Evolutionary conservation across 2,888 invertebrate genomes (phyloP).

Genomic region (Geophilus truncorum): DNA sequence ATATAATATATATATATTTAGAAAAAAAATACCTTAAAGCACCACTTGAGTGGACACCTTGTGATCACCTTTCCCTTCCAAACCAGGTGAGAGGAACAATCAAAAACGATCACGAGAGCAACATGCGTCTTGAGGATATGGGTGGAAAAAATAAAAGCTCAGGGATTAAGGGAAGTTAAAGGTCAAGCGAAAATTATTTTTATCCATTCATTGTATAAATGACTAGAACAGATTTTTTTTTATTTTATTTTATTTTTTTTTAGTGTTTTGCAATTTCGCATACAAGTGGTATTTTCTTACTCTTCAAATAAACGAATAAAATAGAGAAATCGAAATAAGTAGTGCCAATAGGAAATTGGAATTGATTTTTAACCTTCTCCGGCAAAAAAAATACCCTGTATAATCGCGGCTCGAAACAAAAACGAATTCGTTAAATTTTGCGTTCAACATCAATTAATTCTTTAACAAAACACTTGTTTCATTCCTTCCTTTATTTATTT

Average conservation of each 20-base stretch:
- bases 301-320: background rate
- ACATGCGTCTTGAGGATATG: background rate
- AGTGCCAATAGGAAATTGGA: background rate
- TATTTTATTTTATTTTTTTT: background rate
- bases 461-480: too few species aligned
- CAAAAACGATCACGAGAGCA: slow-evolving; percentile 8
- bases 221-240: background rate
- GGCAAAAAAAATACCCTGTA: background rate
- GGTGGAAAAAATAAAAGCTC: background rate
- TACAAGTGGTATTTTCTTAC: background rate
- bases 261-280: too few species aligned
- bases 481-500: too few species aligned
- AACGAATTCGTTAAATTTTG: background rate
- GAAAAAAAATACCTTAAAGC: slow-evolving; percentile 10
- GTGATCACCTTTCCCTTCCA: slow-evolving; percentile 30
- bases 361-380: background rate
- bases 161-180: background rate
- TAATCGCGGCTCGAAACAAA: too few species aligned
- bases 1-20: slow-evolving; percentile 1
- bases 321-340: background rate
- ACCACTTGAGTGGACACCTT: background rate
- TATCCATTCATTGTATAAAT: background rate
- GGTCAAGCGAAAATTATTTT: background rate
- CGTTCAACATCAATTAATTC: too few species aligned
- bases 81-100: slow-evolving; percentile 28